These are phyloP conservation scores for Atlantisia rogersi DNA, from an alignment of 2,113 vertebrate species.

Conservation along the genomic window DNA sequence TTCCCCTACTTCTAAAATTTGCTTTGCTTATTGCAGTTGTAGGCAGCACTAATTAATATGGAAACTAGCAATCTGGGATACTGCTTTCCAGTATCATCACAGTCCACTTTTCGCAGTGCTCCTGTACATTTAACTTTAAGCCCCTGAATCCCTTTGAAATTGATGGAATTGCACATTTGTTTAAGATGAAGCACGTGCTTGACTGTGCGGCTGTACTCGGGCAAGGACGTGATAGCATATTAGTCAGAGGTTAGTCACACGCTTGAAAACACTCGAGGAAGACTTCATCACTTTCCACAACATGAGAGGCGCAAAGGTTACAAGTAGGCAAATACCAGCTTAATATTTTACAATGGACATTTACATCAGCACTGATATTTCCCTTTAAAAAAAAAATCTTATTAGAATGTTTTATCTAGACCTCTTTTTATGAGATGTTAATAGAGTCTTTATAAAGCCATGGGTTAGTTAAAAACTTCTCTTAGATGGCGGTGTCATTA, in stretches of 20 bases:
- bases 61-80: background rate
- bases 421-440: slow-evolving; percentile 10
- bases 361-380: background rate
- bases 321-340: background rate
- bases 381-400: background rate
- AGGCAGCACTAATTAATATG: background rate
- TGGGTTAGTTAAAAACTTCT: slow-evolving; percentile 32
- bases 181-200: background rate
- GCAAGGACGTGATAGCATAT: background rate
- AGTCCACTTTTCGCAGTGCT: background rate
- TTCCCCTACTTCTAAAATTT: background rate
- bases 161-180: background rate
- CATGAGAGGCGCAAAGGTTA: background rate
- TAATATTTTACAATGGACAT: background rate
- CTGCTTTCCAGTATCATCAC: background rate
- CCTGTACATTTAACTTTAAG: background rate
- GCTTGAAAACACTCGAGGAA: background rate
- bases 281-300: slow-evolving; percentile 6
- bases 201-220: background rate
- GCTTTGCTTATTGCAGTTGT: background rate
- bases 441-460: background rate
- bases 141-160: background rate
- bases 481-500: background rate
- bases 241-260: background rate
- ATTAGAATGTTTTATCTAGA: background rate